These are phyloP conservation scores for Drosophila affinis DNA, from an alignment of 2,888 invertebrate species.

Conservation along the genomic window DNA sequence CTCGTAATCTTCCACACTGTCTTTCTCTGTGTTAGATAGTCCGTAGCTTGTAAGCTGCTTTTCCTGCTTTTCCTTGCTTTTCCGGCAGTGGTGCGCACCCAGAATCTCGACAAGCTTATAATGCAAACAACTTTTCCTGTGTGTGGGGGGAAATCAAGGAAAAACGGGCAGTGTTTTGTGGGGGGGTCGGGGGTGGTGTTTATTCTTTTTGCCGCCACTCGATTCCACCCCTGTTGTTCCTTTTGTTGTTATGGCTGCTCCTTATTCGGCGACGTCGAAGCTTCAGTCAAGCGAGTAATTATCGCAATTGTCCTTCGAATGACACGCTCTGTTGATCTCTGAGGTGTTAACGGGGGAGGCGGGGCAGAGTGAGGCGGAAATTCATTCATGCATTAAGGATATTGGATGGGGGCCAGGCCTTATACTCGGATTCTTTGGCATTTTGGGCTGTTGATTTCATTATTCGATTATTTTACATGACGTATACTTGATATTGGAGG, in stretches of 20 bases:
- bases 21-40: slow-evolving; percentile 2
- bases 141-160: slow-evolving; percentile 3
- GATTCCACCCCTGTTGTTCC: neutral
- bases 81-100: neutral
- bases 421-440: neutral
- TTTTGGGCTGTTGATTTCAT: slow-evolving; percentile 29
- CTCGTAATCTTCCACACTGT: slow-evolving; percentile 9
- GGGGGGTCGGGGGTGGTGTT: slow-evolving; percentile 21
- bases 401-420: slow-evolving; percentile 8
- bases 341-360: slow-evolving; percentile 49
- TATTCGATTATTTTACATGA: slow-evolving; percentile 20
- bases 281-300: slow-evolving; percentile 65
- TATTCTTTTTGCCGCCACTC: slow-evolving; percentile 26
- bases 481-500: slow-evolving; percentile 14
- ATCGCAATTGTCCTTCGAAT: slow-evolving; percentile 68
- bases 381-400: slow-evolving; percentile 26
- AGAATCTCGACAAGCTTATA: slow-evolving; percentile 73
- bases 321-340: slow-evolving; percentile 58
- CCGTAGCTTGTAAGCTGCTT: slow-evolving; percentile 37
- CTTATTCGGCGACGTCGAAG: slow-evolving; percentile 44
- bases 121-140: slow-evolving; percentile 66
- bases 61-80: slow-evolving; percentile 1
- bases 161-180: slow-evolving; percentile 26
- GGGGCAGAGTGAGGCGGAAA: slow-evolving; percentile 27
- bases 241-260: slow-evolving; percentile 45